phyloP scores from a whole-genome alignment of 2,113 vertebrate species.

The Canis aureus region DNA sequence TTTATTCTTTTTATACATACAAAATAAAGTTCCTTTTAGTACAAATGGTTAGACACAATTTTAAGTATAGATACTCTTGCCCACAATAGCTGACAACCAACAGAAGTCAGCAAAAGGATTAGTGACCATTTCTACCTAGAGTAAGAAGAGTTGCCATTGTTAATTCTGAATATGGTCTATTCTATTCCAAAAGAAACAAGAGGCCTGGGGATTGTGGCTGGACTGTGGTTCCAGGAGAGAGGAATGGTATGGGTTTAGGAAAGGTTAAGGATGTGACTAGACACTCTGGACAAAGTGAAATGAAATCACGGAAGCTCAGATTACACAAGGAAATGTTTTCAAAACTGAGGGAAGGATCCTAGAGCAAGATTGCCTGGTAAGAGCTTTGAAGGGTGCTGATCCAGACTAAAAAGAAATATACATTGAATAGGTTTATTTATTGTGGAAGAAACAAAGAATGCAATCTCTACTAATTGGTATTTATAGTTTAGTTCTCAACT shows the following conservation, averaged over 20 bases:
- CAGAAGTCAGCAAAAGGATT: neutral
- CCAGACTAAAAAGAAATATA: neutral
- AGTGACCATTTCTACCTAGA: neutral
- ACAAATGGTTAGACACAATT: neutral
- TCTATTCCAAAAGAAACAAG: neutral
- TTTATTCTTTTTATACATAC: neutral
- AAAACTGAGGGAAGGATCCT: neutral
- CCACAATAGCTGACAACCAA: neutral
- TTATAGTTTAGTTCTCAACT: slow-evolving; percentile 60
- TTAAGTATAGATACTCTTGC: neutral
- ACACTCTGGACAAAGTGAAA: neutral
- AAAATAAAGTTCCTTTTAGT: neutral
- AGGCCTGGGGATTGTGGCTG: neutral
- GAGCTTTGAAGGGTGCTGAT: neutral
- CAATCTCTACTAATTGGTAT: slow-evolving; percentile 80
- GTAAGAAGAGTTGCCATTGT: neutral
- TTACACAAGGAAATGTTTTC: neutral
- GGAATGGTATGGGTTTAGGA: neutral
- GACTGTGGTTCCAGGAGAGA: neutral
- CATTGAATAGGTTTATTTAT: slow-evolving; percentile 76
- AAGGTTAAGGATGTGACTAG: neutral
- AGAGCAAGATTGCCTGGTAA: neutral
- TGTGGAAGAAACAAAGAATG: slow-evolving; percentile 67
- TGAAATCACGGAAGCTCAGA: neutral
- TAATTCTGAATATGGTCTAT: slow-evolving; percentile 69